Conservation (phyloP, 2,797 vertebrate genomes). For the Peromyscus attwateri region DNA sequence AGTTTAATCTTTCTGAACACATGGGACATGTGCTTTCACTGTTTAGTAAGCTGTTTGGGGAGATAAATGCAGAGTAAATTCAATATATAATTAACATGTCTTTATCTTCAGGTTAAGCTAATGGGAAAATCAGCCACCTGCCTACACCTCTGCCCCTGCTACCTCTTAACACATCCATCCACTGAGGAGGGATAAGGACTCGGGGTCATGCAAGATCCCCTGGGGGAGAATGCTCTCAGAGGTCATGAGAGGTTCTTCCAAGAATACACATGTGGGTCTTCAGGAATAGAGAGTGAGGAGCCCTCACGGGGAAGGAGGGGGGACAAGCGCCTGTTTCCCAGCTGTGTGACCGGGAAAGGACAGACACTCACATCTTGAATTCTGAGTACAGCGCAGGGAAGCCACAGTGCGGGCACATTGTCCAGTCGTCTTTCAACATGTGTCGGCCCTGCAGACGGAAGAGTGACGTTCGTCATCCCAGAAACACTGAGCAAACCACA, state of each 20-base stretch:
- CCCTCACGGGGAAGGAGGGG: not conserved
- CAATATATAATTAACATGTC: not conserved
- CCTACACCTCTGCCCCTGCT: not conserved
- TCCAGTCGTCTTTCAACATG: slow-evolving; percentile 97
- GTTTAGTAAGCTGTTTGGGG: slow-evolving; percentile 92
- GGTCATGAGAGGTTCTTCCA: not conserved
- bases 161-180: not conserved
- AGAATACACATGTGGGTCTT: not conserved
- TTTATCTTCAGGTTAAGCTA: not conserved
- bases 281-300: not conserved
- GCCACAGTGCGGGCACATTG: slow-evolving; percentile 94
- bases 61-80: slow-evolving; percentile 61
- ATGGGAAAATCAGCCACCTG: not conserved
- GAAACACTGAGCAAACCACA: not conserved
- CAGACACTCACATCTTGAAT: slow-evolving; percentile 92
- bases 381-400: slow-evolving; percentile 97
- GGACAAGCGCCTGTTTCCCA: not conserved
- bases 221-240: slow-evolving; percentile 8
- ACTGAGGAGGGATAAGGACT: slow-evolving; percentile 1
- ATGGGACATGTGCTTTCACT: slow-evolving; percentile 94
- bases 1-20: slow-evolving; percentile 93
- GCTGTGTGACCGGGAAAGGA: not conserved
- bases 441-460: slow-evolving; percentile 92
- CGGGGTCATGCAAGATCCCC: not conserved
- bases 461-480: slow-evolving; percentile 29